A percentile compares a stretch with the other conserved stretches of the same genome.
These are phyloP conservation scores for Balaeniceps rex DNA, from an alignment of 2,113 vertebrate genomes.

Conservation along the genomic window DNA sequence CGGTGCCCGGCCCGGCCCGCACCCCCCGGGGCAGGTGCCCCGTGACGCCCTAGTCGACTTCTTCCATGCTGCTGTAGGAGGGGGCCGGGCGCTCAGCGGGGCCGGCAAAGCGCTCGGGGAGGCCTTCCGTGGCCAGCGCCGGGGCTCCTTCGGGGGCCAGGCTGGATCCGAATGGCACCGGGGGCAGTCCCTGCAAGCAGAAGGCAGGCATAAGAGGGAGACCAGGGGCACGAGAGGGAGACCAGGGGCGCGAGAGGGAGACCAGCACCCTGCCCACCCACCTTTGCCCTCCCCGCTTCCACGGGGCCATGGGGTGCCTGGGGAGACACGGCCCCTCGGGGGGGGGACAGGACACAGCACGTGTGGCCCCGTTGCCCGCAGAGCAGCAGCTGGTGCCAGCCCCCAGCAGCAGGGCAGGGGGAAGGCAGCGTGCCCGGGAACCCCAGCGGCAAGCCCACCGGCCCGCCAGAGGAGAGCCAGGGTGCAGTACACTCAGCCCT, in stretches of 20 bases:
- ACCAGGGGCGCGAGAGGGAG: not conserved
- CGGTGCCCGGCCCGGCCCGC: not conserved
- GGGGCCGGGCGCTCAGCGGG: slow-evolving; percentile 80
- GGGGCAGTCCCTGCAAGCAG: slow-evolving; percentile 91
- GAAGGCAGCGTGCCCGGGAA: not conserved
- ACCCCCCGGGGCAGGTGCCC: not conserved
- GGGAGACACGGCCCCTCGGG: fast-evolving
- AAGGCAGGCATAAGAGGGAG: slow-evolving; percentile 64
- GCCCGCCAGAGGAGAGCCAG: slow-evolving; percentile 25
- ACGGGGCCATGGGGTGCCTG: fast-evolving
- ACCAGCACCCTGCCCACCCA: not conserved
- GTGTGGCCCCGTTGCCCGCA: not conserved
- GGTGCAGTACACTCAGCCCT: not conserved
- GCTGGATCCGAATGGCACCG: slow-evolving; percentile 80
- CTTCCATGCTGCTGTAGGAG: slow-evolving; percentile 98
- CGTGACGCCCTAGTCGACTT: slow-evolving; percentile 82
- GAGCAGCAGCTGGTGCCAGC: not conserved
- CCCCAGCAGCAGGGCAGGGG: not conserved
- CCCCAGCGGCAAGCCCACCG: not conserved
- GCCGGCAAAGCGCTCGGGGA: slow-evolving; percentile 82
- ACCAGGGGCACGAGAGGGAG: not conserved
- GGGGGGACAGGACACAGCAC: fast-evolving
- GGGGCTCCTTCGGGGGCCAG: slow-evolving; percentile 85
- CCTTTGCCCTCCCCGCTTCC: not conserved
- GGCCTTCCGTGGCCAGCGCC: slow-evolving; percentile 78